Percentiles rank a stretch among this genome's conserved stretches.
These are phyloP conservation scores for Stenotaenia linearis DNA, from an alignment of 2,888 invertebrate species.

Conservation along the genomic window DNA sequence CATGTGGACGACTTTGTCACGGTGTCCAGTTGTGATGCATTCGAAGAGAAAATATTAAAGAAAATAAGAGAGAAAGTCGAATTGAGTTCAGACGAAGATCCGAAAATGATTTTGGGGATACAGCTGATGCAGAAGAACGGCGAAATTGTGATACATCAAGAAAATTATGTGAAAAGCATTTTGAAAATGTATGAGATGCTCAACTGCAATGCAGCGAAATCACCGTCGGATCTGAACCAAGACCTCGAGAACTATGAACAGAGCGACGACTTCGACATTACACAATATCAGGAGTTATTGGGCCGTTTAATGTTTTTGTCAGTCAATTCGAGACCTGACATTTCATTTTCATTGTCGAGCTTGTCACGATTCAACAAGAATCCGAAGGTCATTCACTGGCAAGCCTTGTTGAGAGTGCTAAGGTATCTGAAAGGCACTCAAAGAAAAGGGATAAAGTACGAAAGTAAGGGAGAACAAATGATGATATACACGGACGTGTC, in stretches of 20 bases:
- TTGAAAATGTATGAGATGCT: background rate
- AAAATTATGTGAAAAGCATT: background rate
- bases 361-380: background rate
- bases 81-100: background rate
- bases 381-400: background rate
- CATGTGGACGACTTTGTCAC: background rate
- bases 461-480: background rate
- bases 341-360: background rate
- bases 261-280: background rate
- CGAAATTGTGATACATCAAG: background rate
- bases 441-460: background rate
- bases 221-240: background rate
- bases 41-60: background rate
- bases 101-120: background rate
- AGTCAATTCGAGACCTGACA: background rate
- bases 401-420: too few relatives aligned
- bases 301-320: background rate
- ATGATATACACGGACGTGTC: background rate
- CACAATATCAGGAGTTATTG: background rate
- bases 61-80: background rate
- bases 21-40: background rate
- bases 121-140: background rate
- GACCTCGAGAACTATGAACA: background rate
- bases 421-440: background rate
- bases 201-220: background rate